Base-by-base conservation (phyloP, 2,797 vertebrate species). In the Sciurus vulgaris region DNA sequence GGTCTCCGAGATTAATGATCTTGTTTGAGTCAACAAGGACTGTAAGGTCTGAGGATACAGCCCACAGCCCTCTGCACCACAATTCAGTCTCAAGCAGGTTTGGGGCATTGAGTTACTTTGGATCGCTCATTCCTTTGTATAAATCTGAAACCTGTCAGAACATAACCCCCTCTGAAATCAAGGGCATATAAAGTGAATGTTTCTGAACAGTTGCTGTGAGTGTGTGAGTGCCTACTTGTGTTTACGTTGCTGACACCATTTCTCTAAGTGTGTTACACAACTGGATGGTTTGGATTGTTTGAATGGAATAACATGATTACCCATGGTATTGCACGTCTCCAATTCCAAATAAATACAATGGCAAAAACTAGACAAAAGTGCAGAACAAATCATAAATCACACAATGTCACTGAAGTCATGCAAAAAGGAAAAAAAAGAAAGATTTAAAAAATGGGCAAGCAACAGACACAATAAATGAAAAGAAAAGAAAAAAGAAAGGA, bases 381-480 rank as follows among this genome's bases (percentile, higher is more conserved):
- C 97, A 97, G 97, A 98, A 98, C 97, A 77, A 97, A 97, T 0
- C 93, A 96, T 86, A 95, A 94, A 92, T 98, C 98, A 98, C 98
- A 98, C 98, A 97, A 98, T 98, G 97, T 98, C 98, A 98, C 98
- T 98, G 99, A 99, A 99, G 98, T 99, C 99, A 99, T 98, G 98
- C 98, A 98, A 91, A 97, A 97, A 98, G 82, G 89, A 97, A 74
- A 97, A 38, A 98, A 98, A n/a, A 98, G 97, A 95, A 96, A 84
- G 59, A 15, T 49, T 77, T 94, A 97, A 97, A 98, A 98, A 91
- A 94, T 97, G 98, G 98, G 96, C 93, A 98, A 96, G 97, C 85
- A 96, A 97, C 97, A 97, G 94, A 97, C 38, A 51, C 97, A 97
- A 69, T 91, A 94, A 98, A 98, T 92, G 97, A 98, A 97, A 92